A percentile compares a stretch with the other conserved stretches of the same genome.
phyloP scores from a whole-genome alignment of 2,888 invertebrate genomes.

The Drosophila quinaria region DNA sequence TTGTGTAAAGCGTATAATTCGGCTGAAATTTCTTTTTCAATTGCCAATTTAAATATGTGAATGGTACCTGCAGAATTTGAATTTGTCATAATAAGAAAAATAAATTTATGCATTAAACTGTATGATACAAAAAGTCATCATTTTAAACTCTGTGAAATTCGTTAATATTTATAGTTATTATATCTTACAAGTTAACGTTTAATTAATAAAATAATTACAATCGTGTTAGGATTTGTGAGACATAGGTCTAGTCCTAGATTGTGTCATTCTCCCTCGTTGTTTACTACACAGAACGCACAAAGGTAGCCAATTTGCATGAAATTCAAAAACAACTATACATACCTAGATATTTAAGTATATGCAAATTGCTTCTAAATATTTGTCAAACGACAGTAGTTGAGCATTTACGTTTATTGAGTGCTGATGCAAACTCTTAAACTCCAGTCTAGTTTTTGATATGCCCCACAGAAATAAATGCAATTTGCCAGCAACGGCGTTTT shows the following conservation, averaged over 20 bases:
- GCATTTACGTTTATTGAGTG: slow-evolving; percentile 6
- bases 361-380: slow-evolving; percentile 62
- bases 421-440: slow-evolving; percentile 8
- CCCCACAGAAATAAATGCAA: slow-evolving; percentile 23
- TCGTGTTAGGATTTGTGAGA: neutral
- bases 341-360: slow-evolving; percentile 32
- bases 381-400: slow-evolving; percentile 41
- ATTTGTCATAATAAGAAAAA: neutral
- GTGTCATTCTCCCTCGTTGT: neutral
- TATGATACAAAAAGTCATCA: no score
- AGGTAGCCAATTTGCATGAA: slow-evolving; percentile 33
- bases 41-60: slow-evolving; percentile 12
- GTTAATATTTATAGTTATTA: neutral
- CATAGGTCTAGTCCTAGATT: neutral
- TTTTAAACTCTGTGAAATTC: no score
- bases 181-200: neutral
- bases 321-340: slow-evolving; percentile 39
- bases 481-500: slow-evolving; percentile 29
- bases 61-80: neutral
- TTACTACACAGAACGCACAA: slow-evolving; percentile 25
- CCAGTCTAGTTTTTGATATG: neutral
- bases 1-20: neutral
- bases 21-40: slow-evolving; percentile 9
- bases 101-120: no score
- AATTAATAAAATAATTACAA: neutral